Evolutionary conservation across 2,888 invertebrate species (phyloP).

Genomic region (Urechis unicinctus): DNA sequence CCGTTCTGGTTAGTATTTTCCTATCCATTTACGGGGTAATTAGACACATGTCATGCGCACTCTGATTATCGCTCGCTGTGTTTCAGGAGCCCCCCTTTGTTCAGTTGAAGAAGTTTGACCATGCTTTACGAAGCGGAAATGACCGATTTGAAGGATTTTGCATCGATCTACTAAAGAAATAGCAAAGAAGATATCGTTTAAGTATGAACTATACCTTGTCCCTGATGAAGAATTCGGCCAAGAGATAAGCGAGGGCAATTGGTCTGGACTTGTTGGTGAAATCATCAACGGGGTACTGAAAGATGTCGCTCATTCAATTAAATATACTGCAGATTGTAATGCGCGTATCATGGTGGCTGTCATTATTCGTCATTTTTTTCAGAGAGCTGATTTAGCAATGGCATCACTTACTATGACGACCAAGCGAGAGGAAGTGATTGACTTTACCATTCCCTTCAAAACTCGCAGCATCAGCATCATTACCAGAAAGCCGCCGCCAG

Average conservation of each 20-base stretch:
- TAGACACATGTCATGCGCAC: no score
- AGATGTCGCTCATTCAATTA: no score
- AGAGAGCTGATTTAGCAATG: conserved; percentile 47
- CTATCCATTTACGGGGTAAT: no score
- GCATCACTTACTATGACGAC: conserved; percentile 44
- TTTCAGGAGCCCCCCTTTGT: conserved; percentile 38
- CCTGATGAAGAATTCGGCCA: conserved; percentile 42
- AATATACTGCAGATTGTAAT: background rate
- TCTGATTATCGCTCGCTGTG: no score
- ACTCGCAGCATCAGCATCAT: conserved; percentile 42
- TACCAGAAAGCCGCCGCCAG: conserved; percentile 32
- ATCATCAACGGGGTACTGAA: conserved; percentile 44
- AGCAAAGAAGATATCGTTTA: conserved; percentile 32
- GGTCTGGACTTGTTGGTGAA: conserved; percentile 49
- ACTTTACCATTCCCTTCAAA: conserved; percentile 49
- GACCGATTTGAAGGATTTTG: conserved; percentile 42
- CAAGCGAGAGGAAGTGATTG: conserved; percentile 40
- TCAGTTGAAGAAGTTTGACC: conserved; percentile 31
- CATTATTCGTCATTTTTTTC: no score
- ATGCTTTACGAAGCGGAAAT: conserved; percentile 26
- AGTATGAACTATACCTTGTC: conserved; percentile 41
- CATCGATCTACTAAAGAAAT: conserved; percentile 41
- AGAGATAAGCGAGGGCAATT: conserved; percentile 29
- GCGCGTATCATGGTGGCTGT: no score
- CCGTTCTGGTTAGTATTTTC: conserved; percentile 5